Evolutionary conservation across 2,888 invertebrate genomes (phyloP), one percentile per base, ranked within the genome.

Genomic region (Drosophila monieri): DNA sequence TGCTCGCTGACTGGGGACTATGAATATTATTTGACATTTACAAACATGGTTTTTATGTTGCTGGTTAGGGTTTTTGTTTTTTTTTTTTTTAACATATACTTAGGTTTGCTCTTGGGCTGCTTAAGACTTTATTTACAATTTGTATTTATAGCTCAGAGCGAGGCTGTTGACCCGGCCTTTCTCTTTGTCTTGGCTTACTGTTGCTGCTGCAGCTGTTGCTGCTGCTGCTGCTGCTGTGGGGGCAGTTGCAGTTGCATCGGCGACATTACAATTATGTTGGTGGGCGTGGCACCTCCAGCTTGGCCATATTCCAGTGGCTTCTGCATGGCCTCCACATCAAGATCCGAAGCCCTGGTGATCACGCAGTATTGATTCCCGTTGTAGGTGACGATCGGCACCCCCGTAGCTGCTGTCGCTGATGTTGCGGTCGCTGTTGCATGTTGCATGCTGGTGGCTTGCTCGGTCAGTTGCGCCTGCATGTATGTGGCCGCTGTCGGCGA

Each of bases 191-290:
- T 53, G 74, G 72, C 80, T 81, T 81, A 80, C 81, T 76, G 76
- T 4, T 58, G 73, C 14, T 79, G 76, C n/a, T 77, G 76, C 0
- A 48, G 58, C 18, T 18, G 18, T 18, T n/a, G n/a, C 37, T 58
- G 46, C 8, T 66, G 65, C 37, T 73, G 74, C 10, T 79, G 77
- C 37, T 68, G 77, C 60, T 79, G 80, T 27, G 73, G 69, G 49
- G 79, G 74, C 76, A 77, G 71, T 30, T 61, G 65, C 73, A 78
- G 56, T 47, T 79, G 78, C 87, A 87, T 88, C 35, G 89, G 89
- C 73, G 90, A 89, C 89, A 89, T 89, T n/a, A 90, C 86, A 68
- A 89, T 90, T 21, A 89, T 88, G 73, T 90, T 89, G 52, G 89
- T 71, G 54, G 87, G 43, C 43, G 43, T 43, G 43, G 43, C 43